Evolutionary conservation across 2,888 invertebrate genomes (phyloP).

Genomic region (Theretra japonica): DNA sequence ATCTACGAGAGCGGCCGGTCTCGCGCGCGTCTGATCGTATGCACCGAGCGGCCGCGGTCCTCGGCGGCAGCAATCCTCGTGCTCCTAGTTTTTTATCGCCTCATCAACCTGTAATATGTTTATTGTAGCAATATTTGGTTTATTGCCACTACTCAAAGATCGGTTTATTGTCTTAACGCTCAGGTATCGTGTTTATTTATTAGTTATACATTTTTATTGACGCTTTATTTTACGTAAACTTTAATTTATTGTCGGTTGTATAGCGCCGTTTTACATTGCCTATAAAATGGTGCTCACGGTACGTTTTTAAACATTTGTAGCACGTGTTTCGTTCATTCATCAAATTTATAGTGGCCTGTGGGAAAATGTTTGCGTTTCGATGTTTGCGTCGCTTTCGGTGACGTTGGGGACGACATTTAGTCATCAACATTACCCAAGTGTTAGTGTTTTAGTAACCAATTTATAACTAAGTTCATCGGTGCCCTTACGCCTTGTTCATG

Average conservation of each 20-base stretch:
- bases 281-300: conserved; percentile 83
- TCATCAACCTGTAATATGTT: conserved; percentile 82
- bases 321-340: conserved; percentile 85
- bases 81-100: conserved; percentile 69
- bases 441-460: not conserved
- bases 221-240: conserved; percentile 84
- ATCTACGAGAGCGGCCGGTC: conserved; percentile 57
- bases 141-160: conserved; percentile 81
- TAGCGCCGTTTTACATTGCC: conserved; percentile 83
- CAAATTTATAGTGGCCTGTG: conserved; percentile 83
- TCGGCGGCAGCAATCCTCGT: conserved; percentile 44
- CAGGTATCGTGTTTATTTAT: conserved; percentile 85
- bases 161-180: conserved; percentile 82
- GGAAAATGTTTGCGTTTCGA: conserved; percentile 79
- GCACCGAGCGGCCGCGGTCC: conserved; percentile 44
- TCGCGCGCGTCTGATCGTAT: conserved; percentile 46
- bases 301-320: conserved; percentile 83
- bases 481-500: not conserved
- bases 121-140: conserved; percentile 84
- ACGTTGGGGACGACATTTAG: conserved; percentile 46
- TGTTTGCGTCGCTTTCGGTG: conserved; percentile 54
- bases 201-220: conserved; percentile 85
- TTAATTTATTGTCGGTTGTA: conserved; percentile 83
- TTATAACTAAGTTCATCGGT: not conserved
- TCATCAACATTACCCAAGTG: not conserved